Conservation (phyloP, 1,140 invertebrate genomes). For the Lordiphosa clarofinis region DNA sequence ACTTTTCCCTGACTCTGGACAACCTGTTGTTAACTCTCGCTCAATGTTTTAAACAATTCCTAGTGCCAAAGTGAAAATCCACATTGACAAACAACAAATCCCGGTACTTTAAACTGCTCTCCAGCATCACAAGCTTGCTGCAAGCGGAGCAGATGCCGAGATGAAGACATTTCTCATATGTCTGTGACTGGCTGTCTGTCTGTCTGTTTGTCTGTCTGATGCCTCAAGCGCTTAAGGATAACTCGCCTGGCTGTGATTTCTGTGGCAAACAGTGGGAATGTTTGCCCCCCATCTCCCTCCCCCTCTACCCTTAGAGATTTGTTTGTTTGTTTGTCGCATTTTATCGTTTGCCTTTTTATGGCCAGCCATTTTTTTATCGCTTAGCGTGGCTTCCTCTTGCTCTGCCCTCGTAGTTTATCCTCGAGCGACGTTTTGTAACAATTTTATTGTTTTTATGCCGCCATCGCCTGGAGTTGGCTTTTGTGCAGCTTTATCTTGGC, state of each 20-base stretch:
- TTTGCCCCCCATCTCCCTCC: not conserved
- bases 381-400: conserved; percentile 22
- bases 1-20: no score
- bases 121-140: conserved; percentile 19
- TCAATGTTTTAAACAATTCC: no score
- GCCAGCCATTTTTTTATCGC: conserved; percentile 68
- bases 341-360: conserved; percentile 71
- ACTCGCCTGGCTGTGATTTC: conserved; percentile 25
- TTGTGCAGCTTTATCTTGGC: conserved; percentile 43
- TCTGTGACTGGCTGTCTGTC: conserved; percentile 29
- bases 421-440: conserved; percentile 63
- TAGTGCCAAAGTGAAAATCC: no score
- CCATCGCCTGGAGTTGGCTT: conserved; percentile 37
- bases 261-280: conserved; percentile 25
- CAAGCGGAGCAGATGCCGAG: conserved; percentile 12
- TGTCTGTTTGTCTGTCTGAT: conserved; percentile 20
- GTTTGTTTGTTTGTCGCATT: conserved; percentile 51
- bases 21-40: no score
- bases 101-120: conserved; percentile 4
- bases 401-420: conserved; percentile 48
- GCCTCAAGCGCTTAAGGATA: conserved; percentile 30
- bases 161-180: conserved; percentile 66
- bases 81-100: no score
- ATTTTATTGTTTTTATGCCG: conserved; percentile 71
- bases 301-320: conserved; percentile 8